Evolutionary conservation across 1,140 invertebrate genomes (phyloP).

Genomic region (Nixonia krombeini): DNA sequence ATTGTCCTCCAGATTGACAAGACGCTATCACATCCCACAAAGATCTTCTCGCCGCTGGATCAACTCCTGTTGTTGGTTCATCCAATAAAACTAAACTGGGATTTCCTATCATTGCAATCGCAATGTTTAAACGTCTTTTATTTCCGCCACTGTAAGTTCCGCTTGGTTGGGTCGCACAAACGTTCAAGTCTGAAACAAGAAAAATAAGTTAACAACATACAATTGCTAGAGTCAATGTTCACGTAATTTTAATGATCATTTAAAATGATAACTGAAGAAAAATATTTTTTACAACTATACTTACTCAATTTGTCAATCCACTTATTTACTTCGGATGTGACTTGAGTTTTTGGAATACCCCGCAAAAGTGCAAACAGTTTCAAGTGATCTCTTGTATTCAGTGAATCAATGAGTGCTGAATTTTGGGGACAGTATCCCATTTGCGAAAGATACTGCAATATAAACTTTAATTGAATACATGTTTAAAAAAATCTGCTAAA

Average conservation of each 20-base stretch:
- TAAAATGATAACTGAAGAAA: no score
- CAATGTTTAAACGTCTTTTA: constrained; percentile 94
- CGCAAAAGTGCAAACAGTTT: constrained; percentile 78
- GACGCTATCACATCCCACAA: constrained; percentile 82
- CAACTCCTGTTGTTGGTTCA: constrained; percentile 84
- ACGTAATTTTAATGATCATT: not conserved
- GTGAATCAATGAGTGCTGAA: constrained; percentile 79
- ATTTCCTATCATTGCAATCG: constrained; percentile 88
- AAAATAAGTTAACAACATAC: not conserved
- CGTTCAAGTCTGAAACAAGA: constrained; percentile 58
- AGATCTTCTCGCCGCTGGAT: constrained; percentile 85
- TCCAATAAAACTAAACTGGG: constrained; percentile 83
- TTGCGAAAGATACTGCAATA: constrained; percentile 69
- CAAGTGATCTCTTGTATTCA: constrained; percentile 81
- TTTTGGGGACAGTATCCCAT: constrained; percentile 82
- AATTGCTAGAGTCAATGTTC: not conserved
- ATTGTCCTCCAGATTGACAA: constrained; percentile 76
- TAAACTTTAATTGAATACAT: constrained; percentile 6
- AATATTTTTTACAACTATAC: constrained; percentile 20
- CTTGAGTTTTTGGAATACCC: constrained; percentile 73
- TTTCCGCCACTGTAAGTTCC: constrained; percentile 90
- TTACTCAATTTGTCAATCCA: constrained; percentile 71
- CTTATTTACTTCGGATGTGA: constrained; percentile 71
- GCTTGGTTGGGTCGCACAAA: constrained; percentile 68
- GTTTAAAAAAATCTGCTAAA: not conserved